Evolutionary conservation across 1,140 invertebrate genomes (phyloP).

Genomic region (Plutomurus gul): DNA sequence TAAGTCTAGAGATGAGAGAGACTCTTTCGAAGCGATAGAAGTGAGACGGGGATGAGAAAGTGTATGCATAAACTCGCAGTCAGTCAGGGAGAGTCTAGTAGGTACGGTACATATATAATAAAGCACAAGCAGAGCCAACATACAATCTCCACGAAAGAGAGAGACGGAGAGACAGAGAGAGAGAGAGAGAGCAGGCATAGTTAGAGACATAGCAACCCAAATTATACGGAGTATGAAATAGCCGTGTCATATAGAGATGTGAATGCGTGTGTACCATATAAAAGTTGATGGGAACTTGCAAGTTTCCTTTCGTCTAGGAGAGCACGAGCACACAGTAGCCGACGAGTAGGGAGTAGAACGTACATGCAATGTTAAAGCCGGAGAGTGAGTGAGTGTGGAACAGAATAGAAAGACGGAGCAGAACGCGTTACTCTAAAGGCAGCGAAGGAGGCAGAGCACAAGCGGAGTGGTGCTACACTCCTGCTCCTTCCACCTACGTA

Average conservation of each 20-base stretch:
- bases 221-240: slow-evolving; percentile 10
- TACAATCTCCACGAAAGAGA: background rate
- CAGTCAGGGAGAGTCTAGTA: background rate
- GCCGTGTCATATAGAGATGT: background rate
- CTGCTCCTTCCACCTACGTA: background rate
- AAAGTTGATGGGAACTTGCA: background rate
- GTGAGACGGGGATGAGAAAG: slow-evolving; percentile 6
- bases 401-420: background rate
- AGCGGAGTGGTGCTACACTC: too few relatives aligned
- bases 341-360: too few relatives aligned
- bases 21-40: background rate
- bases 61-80: background rate
- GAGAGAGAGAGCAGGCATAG: background rate
- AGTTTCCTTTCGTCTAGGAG: background rate
- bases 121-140: background rate
- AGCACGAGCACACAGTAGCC: background rate
- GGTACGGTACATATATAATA: background rate
- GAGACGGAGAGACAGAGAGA: background rate
- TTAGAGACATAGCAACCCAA: background rate
- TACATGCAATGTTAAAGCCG: too few relatives aligned
- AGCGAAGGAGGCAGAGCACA: background rate
- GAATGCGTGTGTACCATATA: slow-evolving; percentile 4
- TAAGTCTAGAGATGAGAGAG: background rate
- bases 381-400: background rate
- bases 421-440: background rate